These are phyloP conservation scores for Erannis defoliaria DNA, from an alignment of 2,888 invertebrate genomes.

Conservation along the genomic window DNA sequence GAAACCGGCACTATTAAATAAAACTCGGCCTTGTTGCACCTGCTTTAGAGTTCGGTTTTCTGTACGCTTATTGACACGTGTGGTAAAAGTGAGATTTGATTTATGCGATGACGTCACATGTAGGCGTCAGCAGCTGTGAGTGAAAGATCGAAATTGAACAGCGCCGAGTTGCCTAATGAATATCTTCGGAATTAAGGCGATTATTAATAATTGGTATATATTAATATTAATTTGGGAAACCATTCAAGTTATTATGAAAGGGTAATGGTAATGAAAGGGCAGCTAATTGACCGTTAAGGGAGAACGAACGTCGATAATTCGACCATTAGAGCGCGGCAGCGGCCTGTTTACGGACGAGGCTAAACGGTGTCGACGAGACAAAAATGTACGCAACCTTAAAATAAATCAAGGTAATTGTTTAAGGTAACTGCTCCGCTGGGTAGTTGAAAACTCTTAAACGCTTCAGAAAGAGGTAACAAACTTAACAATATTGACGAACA, in stretches of 20 bases:
- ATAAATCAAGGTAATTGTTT: too few species aligned
- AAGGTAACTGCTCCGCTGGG: too few species aligned
- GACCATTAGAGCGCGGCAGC: slow-evolving; percentile 4
- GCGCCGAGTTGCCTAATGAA: slow-evolving; percentile 8
- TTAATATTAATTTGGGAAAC: slow-evolving; percentile 19
- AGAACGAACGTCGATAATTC: slow-evolving; percentile 15
- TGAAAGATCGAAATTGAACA: slow-evolving; percentile 14
- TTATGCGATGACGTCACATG: slow-evolving; percentile 11
- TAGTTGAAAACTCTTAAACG: too few species aligned
- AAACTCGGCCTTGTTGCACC: background rate
- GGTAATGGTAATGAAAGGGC: slow-evolving; percentile 20
- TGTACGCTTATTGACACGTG: background rate
- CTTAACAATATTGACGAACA: too few species aligned
- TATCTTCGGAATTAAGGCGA: background rate
- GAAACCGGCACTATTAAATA: background rate
- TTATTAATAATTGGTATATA: slow-evolving; percentile 18
- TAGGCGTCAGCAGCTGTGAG: slow-evolving; percentile 16
- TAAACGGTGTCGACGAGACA: slow-evolving; percentile 6
- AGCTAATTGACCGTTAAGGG: slow-evolving; percentile 24
- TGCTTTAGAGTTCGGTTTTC: background rate
- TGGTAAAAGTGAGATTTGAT: slow-evolving; percentile 15
- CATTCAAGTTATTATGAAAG: slow-evolving; percentile 21
- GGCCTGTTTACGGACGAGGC: background rate
- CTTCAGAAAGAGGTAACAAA: too few species aligned
- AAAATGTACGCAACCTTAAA: background rate